phyloP scores from a whole-genome alignment of 23 tunicate species.

The Aplidium turbinatum region DNA sequence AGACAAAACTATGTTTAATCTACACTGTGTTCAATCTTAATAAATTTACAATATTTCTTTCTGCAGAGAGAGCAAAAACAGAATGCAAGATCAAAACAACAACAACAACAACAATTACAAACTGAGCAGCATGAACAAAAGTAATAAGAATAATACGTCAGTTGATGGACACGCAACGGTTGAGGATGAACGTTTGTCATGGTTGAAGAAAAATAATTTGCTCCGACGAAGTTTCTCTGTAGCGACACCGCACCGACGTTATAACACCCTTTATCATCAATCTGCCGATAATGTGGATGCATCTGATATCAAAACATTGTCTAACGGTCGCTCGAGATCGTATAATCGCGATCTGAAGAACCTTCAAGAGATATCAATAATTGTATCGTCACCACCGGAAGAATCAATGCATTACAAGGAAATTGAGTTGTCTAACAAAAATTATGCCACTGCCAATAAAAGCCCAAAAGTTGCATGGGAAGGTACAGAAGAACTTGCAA shows the following conservation, averaged over 20 bases:
- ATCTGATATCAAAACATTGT: not conserved
- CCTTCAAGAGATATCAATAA: slow-evolving; percentile 26
- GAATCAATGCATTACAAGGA: slow-evolving; percentile 33
- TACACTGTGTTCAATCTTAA: too few relatives aligned
- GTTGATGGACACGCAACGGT: too few relatives aligned
- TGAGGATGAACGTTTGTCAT: too few relatives aligned
- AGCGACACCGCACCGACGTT: slow-evolving; percentile 53
- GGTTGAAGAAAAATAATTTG: too few relatives aligned
- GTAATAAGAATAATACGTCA: too few relatives aligned
- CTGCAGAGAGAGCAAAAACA: too few relatives aligned
- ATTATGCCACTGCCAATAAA: too few relatives aligned
- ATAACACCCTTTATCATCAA: not conserved
- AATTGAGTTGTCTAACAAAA: not conserved
- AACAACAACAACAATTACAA: too few relatives aligned
- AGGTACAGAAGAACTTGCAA: not conserved
- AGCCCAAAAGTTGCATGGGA: slow-evolving; percentile 52
- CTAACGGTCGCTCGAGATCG: not conserved
- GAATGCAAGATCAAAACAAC: too few relatives aligned
- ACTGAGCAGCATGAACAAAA: too few relatives aligned
- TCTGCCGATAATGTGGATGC: not conserved
- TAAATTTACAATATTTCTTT: too few relatives aligned
- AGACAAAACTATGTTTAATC: too few relatives aligned
- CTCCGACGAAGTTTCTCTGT: slow-evolving; percentile 40
- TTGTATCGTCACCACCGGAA: slow-evolving; percentile 40
- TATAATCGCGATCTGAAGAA: slow-evolving; percentile 17